These are phyloP conservation scores for Trachemys scripta DNA, from an alignment of 2,113 vertebrate genomes.

Conservation along the genomic window DNA sequence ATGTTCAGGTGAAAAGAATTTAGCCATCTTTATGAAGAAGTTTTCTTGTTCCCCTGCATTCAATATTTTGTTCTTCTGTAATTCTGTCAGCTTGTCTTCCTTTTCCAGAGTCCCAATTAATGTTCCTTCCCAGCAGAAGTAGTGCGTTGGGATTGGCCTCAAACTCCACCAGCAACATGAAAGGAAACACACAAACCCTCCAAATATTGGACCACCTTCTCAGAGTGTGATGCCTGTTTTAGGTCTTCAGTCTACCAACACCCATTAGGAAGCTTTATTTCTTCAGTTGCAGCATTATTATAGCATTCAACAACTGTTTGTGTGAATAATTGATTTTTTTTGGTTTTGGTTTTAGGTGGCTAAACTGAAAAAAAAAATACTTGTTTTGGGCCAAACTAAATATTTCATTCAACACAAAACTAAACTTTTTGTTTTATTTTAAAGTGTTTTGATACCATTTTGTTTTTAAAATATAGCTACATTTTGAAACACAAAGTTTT, in stretches of 20 bases:
- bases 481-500: not conserved
- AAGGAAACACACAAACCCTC: not conserved
- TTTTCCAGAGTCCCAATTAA: not conserved
- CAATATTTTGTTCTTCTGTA: not conserved
- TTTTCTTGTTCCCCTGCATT: not conserved
- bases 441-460: not conserved
- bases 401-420: not conserved
- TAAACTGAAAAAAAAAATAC: not conserved
- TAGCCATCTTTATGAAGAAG: not conserved
- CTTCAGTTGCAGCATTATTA: not conserved
- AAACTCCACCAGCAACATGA: not conserved
- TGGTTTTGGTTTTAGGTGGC: not conserved
- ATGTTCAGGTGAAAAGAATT: not conserved
- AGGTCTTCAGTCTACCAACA: not conserved
- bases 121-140: not conserved
- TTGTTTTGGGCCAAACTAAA: not conserved
- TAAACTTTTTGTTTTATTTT: not conserved
- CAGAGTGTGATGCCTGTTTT: not conserved
- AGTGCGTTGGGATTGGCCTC: not conserved
- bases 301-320: not conserved
- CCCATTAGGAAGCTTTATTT: not conserved
- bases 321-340: not conserved
- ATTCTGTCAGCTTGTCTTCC: not conserved
- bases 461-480: not conserved
- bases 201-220: not conserved